Conservation (phyloP, 2,888 invertebrate genomes). For the Agrotis clavis region DNA sequence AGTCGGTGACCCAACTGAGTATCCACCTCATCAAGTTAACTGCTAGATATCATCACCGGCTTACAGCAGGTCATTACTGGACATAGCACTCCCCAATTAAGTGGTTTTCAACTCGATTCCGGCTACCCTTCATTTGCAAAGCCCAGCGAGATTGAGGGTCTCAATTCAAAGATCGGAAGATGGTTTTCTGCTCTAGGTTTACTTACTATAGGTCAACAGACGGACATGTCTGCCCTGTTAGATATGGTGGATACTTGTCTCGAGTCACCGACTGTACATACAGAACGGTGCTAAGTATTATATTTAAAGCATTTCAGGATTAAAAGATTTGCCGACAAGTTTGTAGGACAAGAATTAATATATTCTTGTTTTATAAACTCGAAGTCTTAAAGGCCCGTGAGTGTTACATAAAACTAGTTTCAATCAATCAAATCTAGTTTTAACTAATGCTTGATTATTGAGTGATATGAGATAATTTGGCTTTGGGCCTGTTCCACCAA, state of each 20-base stretch:
- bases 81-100: background rate
- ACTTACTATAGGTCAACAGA: background rate
- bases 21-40: background rate
- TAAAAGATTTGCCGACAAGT: background rate
- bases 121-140: background rate
- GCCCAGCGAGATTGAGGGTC: background rate
- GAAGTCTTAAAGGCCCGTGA: too few species aligned
- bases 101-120: background rate
- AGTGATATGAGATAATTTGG: background rate
- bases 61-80: background rate
- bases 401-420: too few species aligned
- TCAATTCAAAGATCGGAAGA: too few species aligned
- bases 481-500: background rate
- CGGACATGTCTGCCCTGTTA: background rate
- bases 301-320: background rate
- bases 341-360: background rate
- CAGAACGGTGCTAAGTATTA: conserved; percentile 27
- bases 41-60: background rate
- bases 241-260: background rate
- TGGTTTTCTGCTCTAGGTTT: background rate
- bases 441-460: too few species aligned
- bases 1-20: conserved; percentile 9
- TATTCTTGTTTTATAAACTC: too few species aligned
- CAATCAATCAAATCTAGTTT: too few species aligned
- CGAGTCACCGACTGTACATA: conserved; percentile 22